A percentile compares a stretch with the other conserved stretches of the same genome.
These are phyloP conservation scores for Pelagia noctiluca DNA, from an alignment of 30 jellyfish, hydroid and myxozoan genomes.

Conservation along the genomic window DNA sequence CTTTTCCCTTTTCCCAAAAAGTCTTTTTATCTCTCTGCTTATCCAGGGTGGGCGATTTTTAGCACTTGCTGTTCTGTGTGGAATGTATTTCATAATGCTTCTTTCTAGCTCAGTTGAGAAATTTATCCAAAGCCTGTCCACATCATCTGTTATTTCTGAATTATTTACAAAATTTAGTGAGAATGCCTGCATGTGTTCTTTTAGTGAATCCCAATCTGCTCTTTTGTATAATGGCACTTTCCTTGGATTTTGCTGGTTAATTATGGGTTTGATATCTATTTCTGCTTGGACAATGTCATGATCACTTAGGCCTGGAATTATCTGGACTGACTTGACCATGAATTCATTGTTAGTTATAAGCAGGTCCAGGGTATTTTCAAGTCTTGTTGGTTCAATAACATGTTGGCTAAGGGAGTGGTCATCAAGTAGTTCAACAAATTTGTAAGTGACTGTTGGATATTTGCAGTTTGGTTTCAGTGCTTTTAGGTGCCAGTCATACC, in stretches of 20 bases:
- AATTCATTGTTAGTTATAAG: not conserved
- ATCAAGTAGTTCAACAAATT: constrained; percentile 20
- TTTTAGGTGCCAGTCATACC: constrained; percentile 44
- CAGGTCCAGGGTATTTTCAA: constrained; percentile 42
- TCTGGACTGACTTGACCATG: constrained; percentile 7
- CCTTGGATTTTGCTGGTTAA: constrained; percentile 29
- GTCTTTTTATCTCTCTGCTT: too few species aligned
- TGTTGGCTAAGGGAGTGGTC: constrained; percentile 28
- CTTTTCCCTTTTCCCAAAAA: too few species aligned
- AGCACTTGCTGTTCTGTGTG: not conserved
- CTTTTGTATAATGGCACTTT: constrained; percentile 17
- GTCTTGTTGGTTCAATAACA: constrained; percentile 39
- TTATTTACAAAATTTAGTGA: not conserved
- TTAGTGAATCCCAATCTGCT: constrained; percentile 36
- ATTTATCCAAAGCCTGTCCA: too few species aligned
- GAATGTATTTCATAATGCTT: not conserved
- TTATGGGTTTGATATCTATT: constrained; percentile 35
- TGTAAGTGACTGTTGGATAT: constrained; percentile 28
- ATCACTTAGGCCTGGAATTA: constrained; percentile 29
- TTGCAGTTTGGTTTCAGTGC: constrained; percentile 33
- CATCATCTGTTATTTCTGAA: not conserved
- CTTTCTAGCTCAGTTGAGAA: not conserved
- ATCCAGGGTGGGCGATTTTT: too few species aligned
- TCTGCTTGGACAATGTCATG: constrained; percentile 56
- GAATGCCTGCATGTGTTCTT: not conserved